These are phyloP conservation scores for Pheosia tremula DNA, from an alignment of 2,888 invertebrate genomes.

Conservation along the genomic window DNA sequence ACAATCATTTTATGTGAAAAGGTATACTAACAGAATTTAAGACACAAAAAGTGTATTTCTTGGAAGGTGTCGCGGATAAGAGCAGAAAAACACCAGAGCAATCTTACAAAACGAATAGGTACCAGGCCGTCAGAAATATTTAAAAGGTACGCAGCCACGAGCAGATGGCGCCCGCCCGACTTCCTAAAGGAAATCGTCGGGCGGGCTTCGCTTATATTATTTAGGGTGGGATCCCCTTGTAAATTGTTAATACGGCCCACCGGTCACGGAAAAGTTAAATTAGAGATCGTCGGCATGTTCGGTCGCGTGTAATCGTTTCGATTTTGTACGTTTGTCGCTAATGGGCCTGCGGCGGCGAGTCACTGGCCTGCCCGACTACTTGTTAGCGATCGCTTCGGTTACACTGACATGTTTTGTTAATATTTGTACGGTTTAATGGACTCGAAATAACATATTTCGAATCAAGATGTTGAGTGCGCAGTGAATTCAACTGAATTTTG, in stretches of 20 bases:
- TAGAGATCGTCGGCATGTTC: constrained; percentile 61
- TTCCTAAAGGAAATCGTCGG: constrained; percentile 65
- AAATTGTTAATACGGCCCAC: constrained; percentile 63
- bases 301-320: constrained; percentile 60
- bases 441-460: not conserved
- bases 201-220: constrained; percentile 67
- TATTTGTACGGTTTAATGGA: constrained; percentile 1
- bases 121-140: constrained; percentile 57
- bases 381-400: constrained; percentile 17
- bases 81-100: constrained; percentile 27
- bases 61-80: constrained; percentile 14
- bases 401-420: constrained; percentile 7
- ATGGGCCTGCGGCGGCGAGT: constrained; percentile 39
- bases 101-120: constrained; percentile 33
- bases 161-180: constrained; percentile 51
- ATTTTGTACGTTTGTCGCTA: constrained; percentile 59
- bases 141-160: constrained; percentile 47
- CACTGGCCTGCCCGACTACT: constrained; percentile 24
- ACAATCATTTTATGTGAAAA: not conserved
- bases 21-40: too few species aligned
- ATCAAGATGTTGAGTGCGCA: not conserved
- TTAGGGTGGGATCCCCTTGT: constrained; percentile 70
- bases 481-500: too few species aligned
- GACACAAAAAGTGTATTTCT: not conserved
- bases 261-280: constrained; percentile 76